Evolutionary conservation across 2,888 invertebrate genomes (phyloP).

Genomic region (Eurytoma adleriae): DNA sequence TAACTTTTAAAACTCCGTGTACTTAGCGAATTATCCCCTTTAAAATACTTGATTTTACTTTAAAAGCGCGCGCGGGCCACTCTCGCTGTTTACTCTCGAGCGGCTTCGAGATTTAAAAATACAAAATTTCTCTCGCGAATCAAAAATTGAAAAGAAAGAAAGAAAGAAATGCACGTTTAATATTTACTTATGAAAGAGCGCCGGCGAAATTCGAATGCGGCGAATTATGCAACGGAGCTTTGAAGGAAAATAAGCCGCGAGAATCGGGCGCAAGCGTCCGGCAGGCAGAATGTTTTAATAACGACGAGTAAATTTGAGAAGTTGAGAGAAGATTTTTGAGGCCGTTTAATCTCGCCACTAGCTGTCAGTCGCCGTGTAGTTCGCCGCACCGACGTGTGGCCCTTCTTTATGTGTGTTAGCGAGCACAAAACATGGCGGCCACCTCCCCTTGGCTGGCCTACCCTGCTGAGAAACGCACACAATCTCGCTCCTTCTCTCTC

Average conservation of each 20-base stretch:
- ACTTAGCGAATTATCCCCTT: too few relatives aligned
- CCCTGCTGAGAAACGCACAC: slow-evolving; percentile 52
- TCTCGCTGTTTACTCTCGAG: too few relatives aligned
- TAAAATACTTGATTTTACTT: too few relatives aligned
- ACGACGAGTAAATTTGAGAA: slow-evolving; percentile 30
- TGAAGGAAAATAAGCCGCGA: neutral
- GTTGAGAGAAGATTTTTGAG: slow-evolving; percentile 26
- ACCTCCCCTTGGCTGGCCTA: slow-evolving; percentile 53
- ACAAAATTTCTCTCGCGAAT: too few relatives aligned
- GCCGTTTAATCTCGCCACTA: slow-evolving; percentile 21
- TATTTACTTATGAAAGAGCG: neutral
- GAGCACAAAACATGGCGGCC: slow-evolving; percentile 51
- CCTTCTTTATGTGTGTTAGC: slow-evolving; percentile 52
- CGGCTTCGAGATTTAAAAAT: too few relatives aligned
- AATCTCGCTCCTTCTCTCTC: slow-evolving; percentile 29
- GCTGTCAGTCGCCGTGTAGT: slow-evolving; percentile 1
- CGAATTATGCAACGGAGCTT: neutral
- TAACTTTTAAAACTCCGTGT: neutral
- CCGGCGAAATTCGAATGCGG: neutral
- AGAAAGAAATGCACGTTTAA: neutral
- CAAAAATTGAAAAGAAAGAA: too few relatives aligned
- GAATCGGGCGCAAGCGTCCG: too few relatives aligned
- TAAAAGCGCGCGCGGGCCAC: too few relatives aligned
- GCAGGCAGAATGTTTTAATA: neutral
- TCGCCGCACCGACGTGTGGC: slow-evolving; percentile 30